These are phyloP conservation scores for Agrenia bidenticulata DNA, from an alignment of 2,888 invertebrate species.

Conservation along the genomic window DNA sequence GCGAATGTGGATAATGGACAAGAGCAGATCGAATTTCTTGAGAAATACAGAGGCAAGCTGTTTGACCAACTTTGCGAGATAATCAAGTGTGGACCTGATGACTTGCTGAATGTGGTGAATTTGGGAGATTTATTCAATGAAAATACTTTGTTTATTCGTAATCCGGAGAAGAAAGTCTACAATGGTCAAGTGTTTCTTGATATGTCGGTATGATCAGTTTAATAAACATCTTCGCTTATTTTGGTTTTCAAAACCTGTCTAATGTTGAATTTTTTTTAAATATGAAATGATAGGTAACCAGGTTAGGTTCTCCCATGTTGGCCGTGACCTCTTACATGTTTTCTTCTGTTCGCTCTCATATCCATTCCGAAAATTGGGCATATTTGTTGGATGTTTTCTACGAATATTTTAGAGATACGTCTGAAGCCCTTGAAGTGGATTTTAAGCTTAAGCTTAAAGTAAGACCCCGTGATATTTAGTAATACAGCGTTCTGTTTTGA, in stretches of 20 bases:
- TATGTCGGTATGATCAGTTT: background rate
- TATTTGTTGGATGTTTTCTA: constrained; percentile 18
- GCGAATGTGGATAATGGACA: background rate
- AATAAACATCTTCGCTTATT: too few species aligned
- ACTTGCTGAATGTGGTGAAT: constrained; percentile 1
- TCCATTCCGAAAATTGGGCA: constrained; percentile 13
- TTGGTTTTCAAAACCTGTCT: too few species aligned
- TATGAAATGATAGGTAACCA: constrained; percentile 7
- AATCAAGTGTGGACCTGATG: constrained; percentile 3
- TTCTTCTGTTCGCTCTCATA: background rate
- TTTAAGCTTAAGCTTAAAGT: constrained; percentile 14
- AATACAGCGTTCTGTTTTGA: background rate
- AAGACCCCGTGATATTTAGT: background rate
- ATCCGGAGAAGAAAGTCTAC: constrained; percentile 10
- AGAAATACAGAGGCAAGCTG: background rate
- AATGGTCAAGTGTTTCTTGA: background rate
- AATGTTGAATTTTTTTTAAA: too few species aligned
- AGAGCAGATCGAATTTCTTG: constrained; percentile 4
- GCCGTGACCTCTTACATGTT: constrained; percentile 19
- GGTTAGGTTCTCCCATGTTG: constrained; percentile 19
- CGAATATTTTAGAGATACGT: constrained; percentile 6
- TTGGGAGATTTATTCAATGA: constrained; percentile 24
- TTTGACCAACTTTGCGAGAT: constrained; percentile 9
- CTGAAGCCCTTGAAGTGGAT: constrained; percentile 1
- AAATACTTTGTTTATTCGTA: constrained; percentile 16